Evolutionary conservation across 92 coral and sea anemone genomes (phyloP).

Genomic region (Epizoanthus rinbou): DNA sequence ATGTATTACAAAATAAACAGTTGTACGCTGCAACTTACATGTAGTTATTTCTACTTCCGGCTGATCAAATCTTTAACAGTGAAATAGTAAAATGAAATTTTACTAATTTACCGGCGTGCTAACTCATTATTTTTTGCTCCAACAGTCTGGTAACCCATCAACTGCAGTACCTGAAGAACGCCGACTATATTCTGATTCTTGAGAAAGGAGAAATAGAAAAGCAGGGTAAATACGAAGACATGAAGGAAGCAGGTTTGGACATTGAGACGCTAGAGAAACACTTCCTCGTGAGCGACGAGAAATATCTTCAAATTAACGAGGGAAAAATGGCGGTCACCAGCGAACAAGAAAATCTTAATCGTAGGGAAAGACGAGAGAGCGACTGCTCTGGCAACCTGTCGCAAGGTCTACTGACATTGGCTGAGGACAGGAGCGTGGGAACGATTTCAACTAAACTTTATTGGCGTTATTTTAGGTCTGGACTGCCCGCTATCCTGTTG

Average conservation of each 20-base stretch:
- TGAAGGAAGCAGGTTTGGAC: slow-evolving; percentile 86
- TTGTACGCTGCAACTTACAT: no score
- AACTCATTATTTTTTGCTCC: not conserved
- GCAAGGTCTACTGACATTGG: slow-evolving; percentile 63
- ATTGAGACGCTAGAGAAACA: slow-evolving; percentile 83
- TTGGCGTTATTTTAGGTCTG: slow-evolving; percentile 87
- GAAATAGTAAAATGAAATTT: not conserved
- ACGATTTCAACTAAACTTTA: slow-evolving; percentile 78
- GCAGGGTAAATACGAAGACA: slow-evolving; percentile 70
- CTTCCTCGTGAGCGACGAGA: slow-evolving; percentile 71
- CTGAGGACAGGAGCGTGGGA: slow-evolving; percentile 83
- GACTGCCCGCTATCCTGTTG: slow-evolving; percentile 70
- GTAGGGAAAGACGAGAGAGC: slow-evolving; percentile 68
- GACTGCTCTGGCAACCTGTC: slow-evolving; percentile 51
- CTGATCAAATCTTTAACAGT: not conserved
- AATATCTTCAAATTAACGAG: slow-evolving; percentile 74
- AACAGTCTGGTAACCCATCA: slow-evolving; percentile 82
- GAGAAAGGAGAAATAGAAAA: slow-evolving; percentile 75
- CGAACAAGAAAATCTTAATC: slow-evolving; percentile 58
- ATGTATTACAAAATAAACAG: no score
- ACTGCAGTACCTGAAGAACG: slow-evolving; percentile 82
- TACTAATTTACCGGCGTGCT: not conserved
- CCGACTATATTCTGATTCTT: slow-evolving; percentile 79
- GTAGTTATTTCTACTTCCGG: not conserved
- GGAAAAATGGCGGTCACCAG: slow-evolving; percentile 52